Conservation (phyloP, 2,113 vertebrate genomes). For the Psilopsiagon aymara region DNA sequence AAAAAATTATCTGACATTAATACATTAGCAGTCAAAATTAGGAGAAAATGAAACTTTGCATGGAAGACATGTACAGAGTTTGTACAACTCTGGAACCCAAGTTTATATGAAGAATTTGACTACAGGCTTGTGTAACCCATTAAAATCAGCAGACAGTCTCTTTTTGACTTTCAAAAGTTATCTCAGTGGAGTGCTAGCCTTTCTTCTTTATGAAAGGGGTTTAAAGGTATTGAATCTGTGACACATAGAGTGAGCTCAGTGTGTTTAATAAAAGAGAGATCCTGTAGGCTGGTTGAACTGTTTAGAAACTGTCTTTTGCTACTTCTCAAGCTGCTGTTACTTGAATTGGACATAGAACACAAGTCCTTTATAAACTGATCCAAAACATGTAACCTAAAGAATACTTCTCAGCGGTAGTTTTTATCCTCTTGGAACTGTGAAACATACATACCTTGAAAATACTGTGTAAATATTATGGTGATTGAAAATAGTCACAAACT, state of each 20-base stretch:
- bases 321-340: background rate
- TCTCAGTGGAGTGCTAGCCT: background rate
- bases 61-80: background rate
- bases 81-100: background rate
- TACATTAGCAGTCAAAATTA: conserved; percentile 44
- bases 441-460: background rate
- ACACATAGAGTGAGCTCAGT: background rate
- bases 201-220: background rate
- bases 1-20: conserved; percentile 49
- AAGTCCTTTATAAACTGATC: conserved; percentile 28
- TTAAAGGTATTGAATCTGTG: background rate
- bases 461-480: background rate
- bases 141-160: background rate
- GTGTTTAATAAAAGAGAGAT: background rate
- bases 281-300: background rate
- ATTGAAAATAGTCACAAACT: background rate
- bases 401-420: conserved; percentile 27
- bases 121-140: background rate
- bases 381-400: conserved; percentile 44
- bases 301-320: conserved; percentile 21
- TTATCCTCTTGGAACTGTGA: conserved; percentile 29
- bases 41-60: conserved; percentile 32
- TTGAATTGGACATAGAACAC: conserved; percentile 33
- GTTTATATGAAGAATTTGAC: background rate
- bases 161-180: background rate